Percentiles rank a stretch among this genome's conserved stretches.
phyloP scores from a whole-genome alignment of 1,140 invertebrate species.

The Polypedilum pembai region DNA sequence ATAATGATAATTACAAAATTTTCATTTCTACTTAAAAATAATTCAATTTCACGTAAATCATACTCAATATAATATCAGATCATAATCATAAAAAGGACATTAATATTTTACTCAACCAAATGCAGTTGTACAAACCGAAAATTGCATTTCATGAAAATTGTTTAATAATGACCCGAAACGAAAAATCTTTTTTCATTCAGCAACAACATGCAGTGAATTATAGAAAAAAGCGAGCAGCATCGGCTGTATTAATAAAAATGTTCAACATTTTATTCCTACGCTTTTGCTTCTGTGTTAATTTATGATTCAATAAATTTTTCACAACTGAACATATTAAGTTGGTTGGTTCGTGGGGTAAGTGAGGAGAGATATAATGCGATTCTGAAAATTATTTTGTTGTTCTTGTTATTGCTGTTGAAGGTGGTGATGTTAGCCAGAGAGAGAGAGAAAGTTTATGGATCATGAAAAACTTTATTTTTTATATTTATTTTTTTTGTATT shows the following conservation, averaged over 20 bases:
- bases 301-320: conserved; percentile 19
- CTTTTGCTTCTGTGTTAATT: not conserved
- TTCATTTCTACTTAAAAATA: not conserved
- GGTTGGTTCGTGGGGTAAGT: too few relatives aligned
- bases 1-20: not conserved
- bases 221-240: not conserved
- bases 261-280: not conserved
- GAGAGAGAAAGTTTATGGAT: too few relatives aligned
- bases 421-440: too few relatives aligned
- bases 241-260: conserved; percentile 5
- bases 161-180: conserved; percentile 17
- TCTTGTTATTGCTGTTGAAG: not conserved
- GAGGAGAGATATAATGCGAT: conserved; percentile 3
- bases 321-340: conserved; percentile 13
- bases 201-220: not conserved
- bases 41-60: conserved; percentile 18
- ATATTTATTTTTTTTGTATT: too few relatives aligned
- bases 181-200: not conserved
- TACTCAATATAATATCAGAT: conserved; percentile 14
- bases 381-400: not conserved
- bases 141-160: conserved; percentile 14
- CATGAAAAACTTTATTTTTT: too few relatives aligned
- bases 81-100: not conserved
- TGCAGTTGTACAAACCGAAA: not conserved
- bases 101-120: not conserved